Evolutionary conservation across 2,113 vertebrate genomes (phyloP), one percentile per base, ranked within the genome.

Genomic region (Seriola aureovittata): DNA sequence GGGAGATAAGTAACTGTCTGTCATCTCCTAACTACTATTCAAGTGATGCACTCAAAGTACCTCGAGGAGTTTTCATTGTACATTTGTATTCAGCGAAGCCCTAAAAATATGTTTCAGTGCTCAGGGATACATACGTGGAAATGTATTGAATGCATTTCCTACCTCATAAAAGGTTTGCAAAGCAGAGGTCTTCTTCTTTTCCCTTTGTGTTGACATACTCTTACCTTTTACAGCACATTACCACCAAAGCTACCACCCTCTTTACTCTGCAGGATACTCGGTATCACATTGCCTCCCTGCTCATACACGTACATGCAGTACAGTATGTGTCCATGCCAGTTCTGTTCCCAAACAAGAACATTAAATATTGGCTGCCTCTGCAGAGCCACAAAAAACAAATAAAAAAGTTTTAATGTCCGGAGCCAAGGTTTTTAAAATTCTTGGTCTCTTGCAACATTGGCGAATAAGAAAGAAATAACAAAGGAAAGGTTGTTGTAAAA

Each of bases 21-120:
- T 63, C 64, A 79, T 69, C n/a, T 70, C 58, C 62, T 34, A 73
- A 68, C 78, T 40, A 29, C 19, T 40, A 68, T 55, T 85, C 84
- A 57, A 68, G 68, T 10, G 44, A 62, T 66, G 59, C 58, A 63
- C 34, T 74, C 42, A 69, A 36, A 44, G 34, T 29, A 32, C 60
- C 58, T 60, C 19, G 13, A 52, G 54, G 75, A 57, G 38, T 48
- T 66, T 69, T 44, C 25, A 66, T 54, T 29, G n/a, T 25, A 34
- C 44, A 68, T 77, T 80, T 68, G 14, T 62, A 74, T 82, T 79
- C 71, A 34, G 23, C 71, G 63, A 60, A 72, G 67, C 44, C 54
- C 58, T 50, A 11, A 38, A 63, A 75, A 71, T 46, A 60, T n/a
- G 42, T 71, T 42, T 11, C 8, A 42, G 40, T 10, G 40, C 40